Percentiles rank a stretch among this genome's conserved stretches.
Evolutionary conservation across 1,140 invertebrate genomes (phyloP).

Genomic region (Phymastichus coffea): DNA sequence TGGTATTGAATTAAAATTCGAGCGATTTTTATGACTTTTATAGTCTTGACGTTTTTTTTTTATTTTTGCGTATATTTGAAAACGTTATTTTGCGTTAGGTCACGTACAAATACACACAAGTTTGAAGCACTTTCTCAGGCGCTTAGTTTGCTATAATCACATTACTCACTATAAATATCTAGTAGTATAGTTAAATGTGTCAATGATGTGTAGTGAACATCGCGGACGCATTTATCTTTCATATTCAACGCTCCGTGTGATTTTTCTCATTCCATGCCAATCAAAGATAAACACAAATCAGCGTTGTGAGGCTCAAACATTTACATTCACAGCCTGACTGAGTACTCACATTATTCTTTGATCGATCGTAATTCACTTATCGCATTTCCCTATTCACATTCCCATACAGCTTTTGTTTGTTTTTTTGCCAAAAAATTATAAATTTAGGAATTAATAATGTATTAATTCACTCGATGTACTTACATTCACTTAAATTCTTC

Average conservation of each 20-base stretch:
- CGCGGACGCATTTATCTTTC: conserved; percentile 23
- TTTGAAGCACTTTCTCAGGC: neutral
- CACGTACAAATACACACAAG: neutral
- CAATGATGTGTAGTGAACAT: conserved; percentile 35
- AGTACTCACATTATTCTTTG: conserved; percentile 38
- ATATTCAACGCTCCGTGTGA: conserved; percentile 17
- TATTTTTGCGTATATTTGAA: neutral
- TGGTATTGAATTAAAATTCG: conserved; percentile 9
- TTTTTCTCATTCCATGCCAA: conserved; percentile 19
- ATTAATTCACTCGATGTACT: conserved; percentile 29
- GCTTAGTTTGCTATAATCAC: conserved; percentile 32
- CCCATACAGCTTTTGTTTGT: conserved; percentile 22
- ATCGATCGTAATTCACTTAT: conserved; percentile 25
- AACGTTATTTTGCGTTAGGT: neutral
- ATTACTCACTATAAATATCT: conserved; percentile 53
- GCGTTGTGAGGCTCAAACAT: conserved; percentile 49
- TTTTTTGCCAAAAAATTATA: conserved; percentile 29
- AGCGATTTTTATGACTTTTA: conserved; percentile 19
- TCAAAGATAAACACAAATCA: conserved; percentile 36
- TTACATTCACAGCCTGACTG: conserved; percentile 58
- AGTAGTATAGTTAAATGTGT: conserved; percentile 47
- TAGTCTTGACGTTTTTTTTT: conserved; percentile 9
- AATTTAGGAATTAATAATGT: conserved; percentile 33
- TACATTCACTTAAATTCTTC: conserved; percentile 12
- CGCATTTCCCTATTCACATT: conserved; percentile 26